These are phyloP conservation scores for Sylvietta virens DNA, from an alignment of 2,113 vertebrate species.

Conservation along the genomic window DNA sequence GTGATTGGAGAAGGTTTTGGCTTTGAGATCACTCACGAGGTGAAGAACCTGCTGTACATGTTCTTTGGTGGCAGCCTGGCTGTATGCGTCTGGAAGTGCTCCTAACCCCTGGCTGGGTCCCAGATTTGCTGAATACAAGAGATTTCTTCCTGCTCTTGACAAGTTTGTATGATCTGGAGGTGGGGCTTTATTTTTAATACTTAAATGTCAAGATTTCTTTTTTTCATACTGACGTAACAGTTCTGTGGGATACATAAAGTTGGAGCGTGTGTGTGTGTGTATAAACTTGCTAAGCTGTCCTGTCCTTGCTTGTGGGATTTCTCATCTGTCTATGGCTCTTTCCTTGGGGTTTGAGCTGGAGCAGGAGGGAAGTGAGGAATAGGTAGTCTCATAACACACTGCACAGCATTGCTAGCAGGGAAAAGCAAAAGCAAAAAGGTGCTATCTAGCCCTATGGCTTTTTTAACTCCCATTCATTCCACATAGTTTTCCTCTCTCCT, in stretches of 20 bases:
- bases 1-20: slow-evolving; percentile 96
- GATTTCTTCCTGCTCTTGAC: slow-evolving; percentile 27
- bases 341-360: neutral
- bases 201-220: neutral
- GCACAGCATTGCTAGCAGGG: neutral
- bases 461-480: neutral
- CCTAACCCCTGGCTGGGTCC: slow-evolving; percentile 69
- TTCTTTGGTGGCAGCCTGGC: slow-evolving; percentile 95
- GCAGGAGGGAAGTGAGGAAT: neutral
- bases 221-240: slow-evolving; percentile 7
- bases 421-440: neutral
- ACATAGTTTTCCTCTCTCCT: neutral
- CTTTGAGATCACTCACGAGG: slow-evolving; percentile 94
- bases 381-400: neutral
- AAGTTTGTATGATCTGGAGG: slow-evolving; percentile 45
- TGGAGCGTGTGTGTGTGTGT: neutral
- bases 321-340: slow-evolving; percentile 1
- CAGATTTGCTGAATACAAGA: neutral
- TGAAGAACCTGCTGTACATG: slow-evolving; percentile 97
- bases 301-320: neutral
- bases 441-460: neutral
- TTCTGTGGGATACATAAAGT: neutral
- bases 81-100: slow-evolving; percentile 97
- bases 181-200: slow-evolving; percentile 52
- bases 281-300: neutral